Evolutionary conservation across 2,113 vertebrate species (phyloP).

Genomic region (Paradoxurus hermaphroditus): DNA sequence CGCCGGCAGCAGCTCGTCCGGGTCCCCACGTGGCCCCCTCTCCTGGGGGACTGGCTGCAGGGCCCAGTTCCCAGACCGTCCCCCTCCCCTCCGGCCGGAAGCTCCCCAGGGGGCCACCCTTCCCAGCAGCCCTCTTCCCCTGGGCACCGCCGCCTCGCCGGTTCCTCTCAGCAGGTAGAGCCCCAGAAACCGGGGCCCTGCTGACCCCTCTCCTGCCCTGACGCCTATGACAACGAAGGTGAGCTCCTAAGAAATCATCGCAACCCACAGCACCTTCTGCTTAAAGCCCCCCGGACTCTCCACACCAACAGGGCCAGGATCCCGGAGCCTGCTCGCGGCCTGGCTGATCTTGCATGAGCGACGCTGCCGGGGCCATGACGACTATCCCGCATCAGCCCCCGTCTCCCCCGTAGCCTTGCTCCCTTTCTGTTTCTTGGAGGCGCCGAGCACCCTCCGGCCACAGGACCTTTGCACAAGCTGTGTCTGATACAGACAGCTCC

Average conservation of each 20-base stretch:
- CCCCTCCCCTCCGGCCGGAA: neutral
- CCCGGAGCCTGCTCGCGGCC: accelerated
- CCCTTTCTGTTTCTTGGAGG: neutral
- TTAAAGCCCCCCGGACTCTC: neutral
- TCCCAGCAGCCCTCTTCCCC: neutral
- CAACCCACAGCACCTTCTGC: accelerated
- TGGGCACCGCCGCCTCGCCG: accelerated
- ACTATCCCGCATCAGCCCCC: neutral
- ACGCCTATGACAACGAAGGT: accelerated
- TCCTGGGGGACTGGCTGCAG: neutral
- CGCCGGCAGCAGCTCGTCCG: accelerated
- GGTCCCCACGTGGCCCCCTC: neutral
- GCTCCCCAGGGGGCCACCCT: neutral
- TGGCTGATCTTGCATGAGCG: accelerated
- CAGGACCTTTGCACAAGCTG: neutral
- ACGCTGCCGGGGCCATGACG: accelerated
- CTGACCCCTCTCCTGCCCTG: neutral
- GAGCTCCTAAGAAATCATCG: neutral
- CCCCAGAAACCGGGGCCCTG: neutral
- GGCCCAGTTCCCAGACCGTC: neutral
- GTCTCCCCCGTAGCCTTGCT: too few relatives aligned
- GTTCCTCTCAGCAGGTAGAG: neutral
- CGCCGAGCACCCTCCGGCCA: neutral
- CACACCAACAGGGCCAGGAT: accelerated
- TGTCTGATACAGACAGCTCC: neutral